Evolutionary conservation across 1,140 invertebrate species (phyloP), one percentile per base, ranked within the genome.

Genomic region (Polypedilum pembai): DNA sequence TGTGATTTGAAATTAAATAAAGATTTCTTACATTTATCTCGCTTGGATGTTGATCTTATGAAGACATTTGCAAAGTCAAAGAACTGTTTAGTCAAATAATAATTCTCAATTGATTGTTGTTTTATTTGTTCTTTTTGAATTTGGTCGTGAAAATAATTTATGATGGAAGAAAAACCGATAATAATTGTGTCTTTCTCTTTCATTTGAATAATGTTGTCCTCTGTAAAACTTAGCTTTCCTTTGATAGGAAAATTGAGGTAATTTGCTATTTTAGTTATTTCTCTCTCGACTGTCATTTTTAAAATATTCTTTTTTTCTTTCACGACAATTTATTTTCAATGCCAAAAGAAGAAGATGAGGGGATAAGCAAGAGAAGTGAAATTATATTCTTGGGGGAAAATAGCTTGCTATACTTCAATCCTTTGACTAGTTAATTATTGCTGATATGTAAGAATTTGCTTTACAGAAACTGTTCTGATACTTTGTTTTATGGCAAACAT

Each of bases 181-280:
- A 33, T 33, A 69, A 69, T 20, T 69, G 20, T 69, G 3, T 18
- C 20, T 20, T 69, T 69, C 8, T 20, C 65, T 5, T 18, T 20
- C 65, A 69, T 20, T 18, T 69, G 65, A 20, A 69, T 69, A 3
- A 69, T 69, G 65, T 69, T 69, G 20, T 69, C 65, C 17, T 69
- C 65, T 18, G 65, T 69, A 10, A 18, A 69, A 21, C 65, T 69
- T 1, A 69, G 65, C 10, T 20, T 69, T 18, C 65, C 65, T 56
- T 56, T 56, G 20, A 69, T 69, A 0, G 65, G 65, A 7, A 18
- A 69, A 1, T 69, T 69, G 17, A 69, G 7, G 20, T 69, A 69
- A 10, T 69, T 21, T 18, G 65, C 17, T 20, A 69, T 8, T 69
- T 18, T 69, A 18, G 17, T 18, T 4, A 69, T 69, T 5, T 69